These are phyloP conservation scores for Epirrhoe alternata DNA, from an alignment of 2,888 invertebrate genomes.

Conservation along the genomic window DNA sequence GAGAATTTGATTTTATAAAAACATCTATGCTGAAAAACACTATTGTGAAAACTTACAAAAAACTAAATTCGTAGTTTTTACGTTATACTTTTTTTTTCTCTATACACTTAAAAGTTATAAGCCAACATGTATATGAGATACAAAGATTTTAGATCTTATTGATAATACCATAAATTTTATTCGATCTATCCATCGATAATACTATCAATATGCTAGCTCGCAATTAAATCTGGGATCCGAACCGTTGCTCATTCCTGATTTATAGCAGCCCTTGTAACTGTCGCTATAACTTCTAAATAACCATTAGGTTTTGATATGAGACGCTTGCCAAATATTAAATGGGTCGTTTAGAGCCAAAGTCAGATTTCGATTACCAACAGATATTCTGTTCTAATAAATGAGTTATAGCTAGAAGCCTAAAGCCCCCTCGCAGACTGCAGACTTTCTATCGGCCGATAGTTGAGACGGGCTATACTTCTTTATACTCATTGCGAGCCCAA, in stretches of 20 bases:
- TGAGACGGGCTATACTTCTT: too few relatives aligned
- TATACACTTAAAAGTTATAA: too few relatives aligned
- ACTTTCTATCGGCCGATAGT: too few relatives aligned
- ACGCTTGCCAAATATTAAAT: constrained; percentile 43
- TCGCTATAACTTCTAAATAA: constrained; percentile 42
- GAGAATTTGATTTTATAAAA: too few relatives aligned
- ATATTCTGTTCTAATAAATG: neutral
- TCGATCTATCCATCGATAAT: constrained; percentile 33
- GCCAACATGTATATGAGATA: too few relatives aligned
- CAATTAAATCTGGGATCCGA: constrained; percentile 44
- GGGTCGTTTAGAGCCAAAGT: constrained; percentile 26
- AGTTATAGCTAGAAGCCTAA: neutral
- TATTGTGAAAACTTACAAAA: too few relatives aligned
- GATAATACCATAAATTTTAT: neutral
- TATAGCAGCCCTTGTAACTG: constrained; percentile 41
- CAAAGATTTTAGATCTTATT: too few relatives aligned
- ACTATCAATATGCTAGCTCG: constrained; percentile 37
- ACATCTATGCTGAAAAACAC: too few relatives aligned
- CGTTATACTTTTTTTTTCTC: too few relatives aligned
- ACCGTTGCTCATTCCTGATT: constrained; percentile 42
- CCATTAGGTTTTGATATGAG: constrained; percentile 41
- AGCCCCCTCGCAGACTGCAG: too few relatives aligned
- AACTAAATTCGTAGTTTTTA: too few relatives aligned
- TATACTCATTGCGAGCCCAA: too few relatives aligned
- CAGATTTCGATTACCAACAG: neutral